Evolutionary conservation across 2,888 invertebrate species (phyloP).

Genomic region (Xanthia togata): DNA sequence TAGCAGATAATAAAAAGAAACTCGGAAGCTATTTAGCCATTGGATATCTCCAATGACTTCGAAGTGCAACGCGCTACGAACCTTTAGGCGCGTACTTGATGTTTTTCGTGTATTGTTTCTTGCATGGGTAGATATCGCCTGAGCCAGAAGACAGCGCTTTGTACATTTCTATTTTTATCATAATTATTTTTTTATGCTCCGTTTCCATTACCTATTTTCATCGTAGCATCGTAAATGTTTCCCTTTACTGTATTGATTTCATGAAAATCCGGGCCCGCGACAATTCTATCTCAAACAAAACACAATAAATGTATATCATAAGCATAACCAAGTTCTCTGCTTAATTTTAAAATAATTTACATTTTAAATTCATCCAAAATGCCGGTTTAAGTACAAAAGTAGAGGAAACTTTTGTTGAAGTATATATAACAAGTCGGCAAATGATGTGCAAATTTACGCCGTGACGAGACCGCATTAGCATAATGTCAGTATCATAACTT

Average conservation of each 20-base stretch:
- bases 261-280: not conserved
- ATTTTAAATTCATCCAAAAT: constrained; percentile 61
- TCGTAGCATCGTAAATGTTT: too few species aligned
- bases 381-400: constrained; percentile 64
- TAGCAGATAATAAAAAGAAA: too few species aligned
- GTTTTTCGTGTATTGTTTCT: not conserved
- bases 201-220: not conserved
- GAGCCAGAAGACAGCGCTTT: not conserved
- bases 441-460: constrained; percentile 72
- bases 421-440: constrained; percentile 68
- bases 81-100: not conserved
- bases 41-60: not conserved
- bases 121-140: not conserved
- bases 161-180: not conserved
- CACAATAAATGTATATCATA: constrained; percentile 46
- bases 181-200: not conserved
- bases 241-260: not conserved
- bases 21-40: too few species aligned
- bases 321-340: constrained; percentile 41
- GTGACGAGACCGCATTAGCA: constrained; percentile 70
- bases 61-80: constrained; percentile 29
- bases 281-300: constrained; percentile 19
- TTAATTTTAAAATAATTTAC: constrained; percentile 62
- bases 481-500: constrained; percentile 69
- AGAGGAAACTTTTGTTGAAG: constrained; percentile 67